Percentiles rank a stretch among this genome's conserved stretches.
Conservation (phyloP, 2,888 invertebrate species). For the Sphinx pinastri region DNA sequence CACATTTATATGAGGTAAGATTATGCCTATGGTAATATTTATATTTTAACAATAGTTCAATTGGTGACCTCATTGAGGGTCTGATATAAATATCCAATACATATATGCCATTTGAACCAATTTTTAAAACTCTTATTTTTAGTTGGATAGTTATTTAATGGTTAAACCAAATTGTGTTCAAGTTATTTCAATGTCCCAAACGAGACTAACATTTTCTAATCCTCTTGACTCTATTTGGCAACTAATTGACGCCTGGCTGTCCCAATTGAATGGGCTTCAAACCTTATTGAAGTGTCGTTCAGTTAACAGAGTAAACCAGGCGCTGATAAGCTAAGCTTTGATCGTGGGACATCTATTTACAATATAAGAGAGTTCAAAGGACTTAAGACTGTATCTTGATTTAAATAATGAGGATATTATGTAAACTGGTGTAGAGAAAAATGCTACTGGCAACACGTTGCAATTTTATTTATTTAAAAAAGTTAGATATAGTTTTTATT, state of each 20-base stretch:
- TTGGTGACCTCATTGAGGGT: too few relatives aligned
- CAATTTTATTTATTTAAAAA: too few relatives aligned
- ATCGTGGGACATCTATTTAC: not conserved
- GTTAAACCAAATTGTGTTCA: not conserved
- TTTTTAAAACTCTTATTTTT: too few relatives aligned
- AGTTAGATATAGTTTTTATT: too few relatives aligned
- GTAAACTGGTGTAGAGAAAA: too few relatives aligned
- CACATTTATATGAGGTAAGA: too few relatives aligned
- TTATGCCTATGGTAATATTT: too few relatives aligned
- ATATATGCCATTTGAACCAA: too few relatives aligned
- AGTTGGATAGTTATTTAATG: not conserved
- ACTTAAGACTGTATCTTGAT: not conserved
- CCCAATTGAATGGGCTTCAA: not conserved
- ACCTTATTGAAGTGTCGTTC: constrained; percentile 11
- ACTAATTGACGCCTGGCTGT: constrained; percentile 10
- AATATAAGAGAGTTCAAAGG: not conserved
- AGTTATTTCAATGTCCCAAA: not conserved
- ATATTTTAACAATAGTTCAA: too few relatives aligned
- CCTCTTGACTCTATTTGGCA: not conserved
- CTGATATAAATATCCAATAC: too few relatives aligned
- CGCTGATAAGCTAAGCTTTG: constrained; percentile 8
- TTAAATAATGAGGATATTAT: not conserved
- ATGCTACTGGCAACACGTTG: too few relatives aligned
- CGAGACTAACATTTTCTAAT: not conserved
- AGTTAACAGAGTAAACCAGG: constrained; percentile 19